Percentiles rank a stretch among this genome's conserved stretches.
Conservation (phyloP, 2,113 vertebrate genomes). For the Misgurnus mizolepis region DNA sequence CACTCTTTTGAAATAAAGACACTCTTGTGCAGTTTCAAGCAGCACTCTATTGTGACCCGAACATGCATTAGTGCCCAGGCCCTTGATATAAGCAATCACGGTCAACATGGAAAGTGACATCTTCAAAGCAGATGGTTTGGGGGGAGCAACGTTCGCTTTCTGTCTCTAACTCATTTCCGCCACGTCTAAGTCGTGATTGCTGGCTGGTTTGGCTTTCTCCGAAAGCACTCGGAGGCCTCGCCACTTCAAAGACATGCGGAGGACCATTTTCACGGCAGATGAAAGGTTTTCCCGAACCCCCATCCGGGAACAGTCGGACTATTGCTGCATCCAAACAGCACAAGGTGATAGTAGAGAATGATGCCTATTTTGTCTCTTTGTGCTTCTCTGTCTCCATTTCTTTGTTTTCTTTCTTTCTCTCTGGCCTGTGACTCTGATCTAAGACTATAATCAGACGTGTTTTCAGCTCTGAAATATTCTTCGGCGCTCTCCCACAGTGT, state of each 20-base stretch:
- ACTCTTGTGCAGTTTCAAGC: slow-evolving; percentile 28
- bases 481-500: not conserved
- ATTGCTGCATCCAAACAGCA: slow-evolving; percentile 62
- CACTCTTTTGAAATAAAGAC: slow-evolving; percentile 51
- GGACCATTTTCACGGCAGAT: slow-evolving; percentile 67
- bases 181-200: slow-evolving; percentile 40
- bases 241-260: slow-evolving; percentile 72
- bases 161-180: slow-evolving; percentile 45
- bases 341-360: slow-evolving; percentile 52
- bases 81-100: slow-evolving; percentile 46
- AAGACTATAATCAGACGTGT: slow-evolving; percentile 29
- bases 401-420: slow-evolving; percentile 13
- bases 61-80: slow-evolving; percentile 60
- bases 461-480: slow-evolving; percentile 28
- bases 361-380: slow-evolving; percentile 42
- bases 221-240: slow-evolving; percentile 49
- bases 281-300: slow-evolving; percentile 72
- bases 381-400: slow-evolving; percentile 27
- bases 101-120: slow-evolving; percentile 50
- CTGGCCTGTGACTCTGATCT: slow-evolving; percentile 30
- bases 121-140: slow-evolving; percentile 52
- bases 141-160: slow-evolving; percentile 59
- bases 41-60: slow-evolving; percentile 47
- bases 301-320: slow-evolving; percentile 58
- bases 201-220: slow-evolving; percentile 61